Conservation (phyloP, 2,797 vertebrate genomes). For the Propithecus perrieri region DNA sequence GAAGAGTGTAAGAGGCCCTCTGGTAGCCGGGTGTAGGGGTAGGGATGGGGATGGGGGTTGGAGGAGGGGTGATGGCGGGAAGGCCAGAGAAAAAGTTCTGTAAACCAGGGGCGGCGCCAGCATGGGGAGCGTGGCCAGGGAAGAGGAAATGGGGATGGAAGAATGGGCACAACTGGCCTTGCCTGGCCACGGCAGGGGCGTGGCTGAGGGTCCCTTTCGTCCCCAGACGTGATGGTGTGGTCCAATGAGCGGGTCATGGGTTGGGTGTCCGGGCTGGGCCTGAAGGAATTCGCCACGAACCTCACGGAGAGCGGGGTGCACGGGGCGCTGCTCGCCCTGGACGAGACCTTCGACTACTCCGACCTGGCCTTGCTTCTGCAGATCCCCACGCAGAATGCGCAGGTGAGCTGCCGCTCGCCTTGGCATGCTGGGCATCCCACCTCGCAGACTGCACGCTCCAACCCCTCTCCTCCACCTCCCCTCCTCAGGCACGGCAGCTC, state of each 20-base stretch:
- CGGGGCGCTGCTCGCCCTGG: conserved; percentile 92
- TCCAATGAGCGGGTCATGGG: conserved; percentile 96
- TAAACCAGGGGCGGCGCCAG: neutral
- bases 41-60: neutral
- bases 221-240: conserved; percentile 96
- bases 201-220: neutral
- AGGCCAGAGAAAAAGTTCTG: neutral
- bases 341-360: conserved; percentile 96
- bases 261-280: conserved; percentile 93
- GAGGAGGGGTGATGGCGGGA: neutral
- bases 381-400: conserved; percentile 94
- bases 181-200: neutral
- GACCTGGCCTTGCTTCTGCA: conserved; percentile 95
- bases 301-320: conserved; percentile 94
- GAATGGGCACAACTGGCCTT: neutral
- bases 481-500: conserved; percentile 90
- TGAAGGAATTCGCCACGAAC: conserved; percentile 96
- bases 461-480: neutral
- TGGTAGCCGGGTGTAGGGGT: neutral
- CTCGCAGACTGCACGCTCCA: neutral
- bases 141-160: neutral
- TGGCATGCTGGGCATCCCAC: neutral
- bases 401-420: conserved; percentile 83
- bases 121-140: neutral
- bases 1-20: neutral